These are phyloP conservation scores for Calcarius lapponicus DNA, from an alignment of 2,797 vertebrate genomes.

Conservation along the genomic window DNA sequence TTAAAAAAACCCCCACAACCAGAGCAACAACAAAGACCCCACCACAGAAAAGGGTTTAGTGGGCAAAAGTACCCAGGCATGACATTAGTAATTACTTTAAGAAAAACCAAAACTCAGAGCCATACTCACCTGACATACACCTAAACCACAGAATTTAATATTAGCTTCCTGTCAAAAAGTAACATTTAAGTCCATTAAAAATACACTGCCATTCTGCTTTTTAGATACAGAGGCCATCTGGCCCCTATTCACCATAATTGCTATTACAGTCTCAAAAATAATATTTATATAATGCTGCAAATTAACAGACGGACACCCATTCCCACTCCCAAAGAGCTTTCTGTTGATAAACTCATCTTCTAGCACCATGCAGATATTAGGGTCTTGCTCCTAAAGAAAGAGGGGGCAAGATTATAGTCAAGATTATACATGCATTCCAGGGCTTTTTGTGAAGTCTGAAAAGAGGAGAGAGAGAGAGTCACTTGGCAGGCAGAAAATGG, in stretches of 20 bases:
- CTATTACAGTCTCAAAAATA: conserved; percentile 52
- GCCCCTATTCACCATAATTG: conserved; percentile 69
- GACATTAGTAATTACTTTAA: conserved; percentile 75
- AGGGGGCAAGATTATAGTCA: neutral
- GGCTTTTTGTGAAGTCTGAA: conserved; percentile 23
- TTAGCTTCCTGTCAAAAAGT: conserved; percentile 72
- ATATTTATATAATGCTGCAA: conserved; percentile 56
- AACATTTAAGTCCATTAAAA: conserved; percentile 73
- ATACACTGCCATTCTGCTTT: conserved; percentile 67
- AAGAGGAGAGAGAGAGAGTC: conserved; percentile 39
- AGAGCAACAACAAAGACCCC: conserved; percentile 57
- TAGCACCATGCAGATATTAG: neutral
- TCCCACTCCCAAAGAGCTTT: conserved; percentile 17
- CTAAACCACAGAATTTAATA: conserved; percentile 67
- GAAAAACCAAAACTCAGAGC: conserved; percentile 71
- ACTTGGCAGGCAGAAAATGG: conserved; percentile 54
- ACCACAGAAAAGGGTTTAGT: conserved; percentile 70
- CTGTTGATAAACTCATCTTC: neutral
- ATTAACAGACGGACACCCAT: conserved; percentile 24
- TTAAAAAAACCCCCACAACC: conserved; percentile 59
- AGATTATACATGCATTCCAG: conserved; percentile 1
- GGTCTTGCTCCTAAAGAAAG: neutral
- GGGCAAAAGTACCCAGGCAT: conserved; percentile 72
- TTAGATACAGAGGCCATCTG: conserved; percentile 61
- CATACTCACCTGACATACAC: conserved; percentile 63